These are phyloP conservation scores for Scolopax rusticola DNA, from an alignment of 2,797 vertebrate species.

Conservation along the genomic window DNA sequence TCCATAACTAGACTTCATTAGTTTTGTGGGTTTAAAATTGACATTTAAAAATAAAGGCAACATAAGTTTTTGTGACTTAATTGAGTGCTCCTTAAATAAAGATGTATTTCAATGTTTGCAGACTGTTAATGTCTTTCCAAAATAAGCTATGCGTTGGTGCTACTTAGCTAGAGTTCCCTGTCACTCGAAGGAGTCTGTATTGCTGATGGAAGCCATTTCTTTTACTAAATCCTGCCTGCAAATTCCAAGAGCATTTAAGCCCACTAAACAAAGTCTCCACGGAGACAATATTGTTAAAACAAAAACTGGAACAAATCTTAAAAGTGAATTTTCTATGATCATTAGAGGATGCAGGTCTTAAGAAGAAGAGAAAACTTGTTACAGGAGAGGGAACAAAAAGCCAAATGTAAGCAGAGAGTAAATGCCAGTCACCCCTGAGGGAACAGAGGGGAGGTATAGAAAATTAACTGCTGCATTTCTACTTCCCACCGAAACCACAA, in stretches of 20 bases:
- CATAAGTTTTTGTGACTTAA: conserved; percentile 40
- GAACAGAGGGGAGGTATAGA: background rate
- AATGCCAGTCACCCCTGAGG: conserved; percentile 6
- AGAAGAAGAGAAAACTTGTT: conserved; percentile 23
- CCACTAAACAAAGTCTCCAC: background rate
- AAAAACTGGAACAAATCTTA: conserved; percentile 19
- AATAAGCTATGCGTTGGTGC: conserved; percentile 37
- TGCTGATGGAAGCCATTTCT: conserved; percentile 42
- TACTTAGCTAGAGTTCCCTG: conserved; percentile 33
- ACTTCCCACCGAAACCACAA: conserved; percentile 29
- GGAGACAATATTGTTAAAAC: conserved; percentile 44
- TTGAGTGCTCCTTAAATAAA: conserved; percentile 17
- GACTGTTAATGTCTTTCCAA: conserved; percentile 61
- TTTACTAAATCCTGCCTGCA: background rate
- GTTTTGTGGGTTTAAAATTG: conserved; percentile 52
- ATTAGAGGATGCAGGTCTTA: background rate
- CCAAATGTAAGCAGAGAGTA: conserved; percentile 22
- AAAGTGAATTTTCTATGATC: conserved; percentile 12
- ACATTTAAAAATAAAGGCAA: conserved; percentile 43
- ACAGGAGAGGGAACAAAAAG: conserved; percentile 4
- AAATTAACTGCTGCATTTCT: conserved; percentile 43
- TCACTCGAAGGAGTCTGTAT: conserved; percentile 19
- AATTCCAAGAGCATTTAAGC: conserved; percentile 14
- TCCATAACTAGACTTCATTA: conserved; percentile 36
- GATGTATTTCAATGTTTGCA: conserved; percentile 38